Evolutionary conservation across 2,888 invertebrate species (phyloP), one percentile per base, ranked within the genome.

Genomic region (Drosophila percnosoma): DNA sequence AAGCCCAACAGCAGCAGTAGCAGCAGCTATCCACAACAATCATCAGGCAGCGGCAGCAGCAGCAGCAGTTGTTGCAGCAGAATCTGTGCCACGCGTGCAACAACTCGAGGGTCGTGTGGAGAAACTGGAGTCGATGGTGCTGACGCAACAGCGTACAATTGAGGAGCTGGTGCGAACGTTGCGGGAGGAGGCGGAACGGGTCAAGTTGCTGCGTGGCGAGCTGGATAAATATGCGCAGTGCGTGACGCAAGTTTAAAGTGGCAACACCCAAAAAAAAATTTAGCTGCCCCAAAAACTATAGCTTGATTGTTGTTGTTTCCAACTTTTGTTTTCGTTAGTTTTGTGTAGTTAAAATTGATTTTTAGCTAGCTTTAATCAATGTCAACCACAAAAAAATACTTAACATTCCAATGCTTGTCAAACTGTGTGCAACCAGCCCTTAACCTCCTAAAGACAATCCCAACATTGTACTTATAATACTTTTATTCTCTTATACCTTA

Each of bases 221-320:
- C 92, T 96, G 65, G 96, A 96, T 80, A 96, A 96, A 92, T 94
- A 96, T 71, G 95, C 95, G 76, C 95, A 95, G 82, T 95, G 95
- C 89, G 95, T 96, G 87, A 95, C 96, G 90, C 96, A 96, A 93
- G 96, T 96, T 92, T 96, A 94, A 92, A 64, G 69, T 69, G 59
- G 59, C 73, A 54, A 72, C 42, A 53, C 62, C 38, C 38, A 51
- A 51, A 51, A 54, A 34, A 45, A 24, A 45, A 45, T 8, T 45
- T 45, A 45, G 45, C 45, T 45, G 45, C 45, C 45, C 45, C 34
- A 54, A 54, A 57, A 55, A 36, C 36, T 65, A 66, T 75, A 78
- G 82, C 57, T 63, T 70, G 68, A 69, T 80, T 83, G 63, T 77
- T 82, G 82, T 79, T 82, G 55, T 38, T 36, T n/a, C 36, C 11